Evolutionary conservation across 2,797 vertebrate species (phyloP).

Genomic region (Cephalopachus bancanus): DNA sequence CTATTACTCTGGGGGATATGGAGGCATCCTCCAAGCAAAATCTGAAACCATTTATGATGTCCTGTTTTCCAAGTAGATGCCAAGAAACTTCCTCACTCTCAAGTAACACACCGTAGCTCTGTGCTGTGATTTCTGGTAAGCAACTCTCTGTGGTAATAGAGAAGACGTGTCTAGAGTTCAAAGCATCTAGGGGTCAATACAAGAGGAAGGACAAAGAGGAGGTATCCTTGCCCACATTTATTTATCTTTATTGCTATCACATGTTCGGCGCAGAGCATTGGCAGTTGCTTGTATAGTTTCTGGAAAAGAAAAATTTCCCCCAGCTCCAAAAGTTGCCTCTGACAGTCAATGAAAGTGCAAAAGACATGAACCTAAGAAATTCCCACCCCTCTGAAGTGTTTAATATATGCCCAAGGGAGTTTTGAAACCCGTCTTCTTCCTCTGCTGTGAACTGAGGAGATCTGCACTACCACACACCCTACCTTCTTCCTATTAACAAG

Average conservation of each 20-base stretch:
- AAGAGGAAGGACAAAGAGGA: slow-evolving; percentile 5
- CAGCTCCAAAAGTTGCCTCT: not conserved
- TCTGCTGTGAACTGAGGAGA: not conserved
- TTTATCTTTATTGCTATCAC: slow-evolving; percentile 49
- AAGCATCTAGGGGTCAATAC: slow-evolving; percentile 13
- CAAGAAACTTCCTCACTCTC: slow-evolving; percentile 8
- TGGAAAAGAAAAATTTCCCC: not conserved
- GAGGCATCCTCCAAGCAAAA: not conserved
- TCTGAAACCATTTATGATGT: slow-evolving; percentile 31
- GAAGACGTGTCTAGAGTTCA: slow-evolving; percentile 47
- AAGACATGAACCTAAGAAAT: slow-evolving; percentile 51
- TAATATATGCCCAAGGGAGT: not conserved
- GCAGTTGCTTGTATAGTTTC: not conserved
- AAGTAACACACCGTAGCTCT: not conserved
- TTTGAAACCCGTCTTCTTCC: slow-evolving; percentile 52
- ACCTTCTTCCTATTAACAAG: not conserved
- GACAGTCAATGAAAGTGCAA: slow-evolving; percentile 62
- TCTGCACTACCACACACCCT: not conserved
- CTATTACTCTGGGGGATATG: not conserved
- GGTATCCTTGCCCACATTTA: not conserved
- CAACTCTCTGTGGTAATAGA: not conserved
- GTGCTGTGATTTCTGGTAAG: slow-evolving; percentile 17
- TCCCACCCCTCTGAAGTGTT: not conserved
- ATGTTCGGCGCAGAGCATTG: slow-evolving; percentile 29
- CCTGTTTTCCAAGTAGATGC: slow-evolving; percentile 39